These are phyloP conservation scores for Antrozous pallidus DNA, from an alignment of 2,797 vertebrate species.

Conservation along the genomic window DNA sequence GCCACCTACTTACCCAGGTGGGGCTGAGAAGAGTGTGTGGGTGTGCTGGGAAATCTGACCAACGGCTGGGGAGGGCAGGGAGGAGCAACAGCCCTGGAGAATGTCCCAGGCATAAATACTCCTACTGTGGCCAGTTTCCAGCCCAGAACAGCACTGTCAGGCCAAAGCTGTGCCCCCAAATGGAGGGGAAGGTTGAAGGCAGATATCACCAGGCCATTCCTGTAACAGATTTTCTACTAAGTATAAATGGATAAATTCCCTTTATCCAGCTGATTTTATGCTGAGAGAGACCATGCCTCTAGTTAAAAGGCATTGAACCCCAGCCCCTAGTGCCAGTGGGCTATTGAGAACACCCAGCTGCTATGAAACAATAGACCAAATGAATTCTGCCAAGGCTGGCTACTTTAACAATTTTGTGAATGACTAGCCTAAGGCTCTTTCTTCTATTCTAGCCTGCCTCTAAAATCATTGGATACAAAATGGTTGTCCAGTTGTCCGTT, in stretches of 20 bases:
- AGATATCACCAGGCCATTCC: neutral
- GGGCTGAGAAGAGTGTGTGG: neutral
- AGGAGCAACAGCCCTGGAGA: too few relatives aligned
- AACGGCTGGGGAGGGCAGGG: rapidly evolving
- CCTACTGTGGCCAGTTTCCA: neutral
- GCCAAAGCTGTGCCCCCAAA: neutral
- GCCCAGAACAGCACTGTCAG: neutral
- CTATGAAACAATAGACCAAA: neutral
- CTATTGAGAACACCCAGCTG: neutral
- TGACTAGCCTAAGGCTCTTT: neutral
- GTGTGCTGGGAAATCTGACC: neutral
- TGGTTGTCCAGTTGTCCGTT: neutral
- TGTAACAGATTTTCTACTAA: neutral
- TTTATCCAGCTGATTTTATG: neutral
- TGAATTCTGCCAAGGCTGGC: neutral
- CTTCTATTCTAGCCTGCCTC: neutral
- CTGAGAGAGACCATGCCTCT: too few relatives aligned
- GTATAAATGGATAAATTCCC: neutral
- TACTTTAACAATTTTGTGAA: neutral
- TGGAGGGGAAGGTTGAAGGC: too few relatives aligned
- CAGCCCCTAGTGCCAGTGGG: too few relatives aligned
- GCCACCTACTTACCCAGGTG: neutral
- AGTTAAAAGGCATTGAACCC: neutral
- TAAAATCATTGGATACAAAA: neutral
- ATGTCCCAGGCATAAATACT: neutral